Evolutionary conservation across 2,113 vertebrate species (phyloP).

Genomic region (Gavia stellata): DNA sequence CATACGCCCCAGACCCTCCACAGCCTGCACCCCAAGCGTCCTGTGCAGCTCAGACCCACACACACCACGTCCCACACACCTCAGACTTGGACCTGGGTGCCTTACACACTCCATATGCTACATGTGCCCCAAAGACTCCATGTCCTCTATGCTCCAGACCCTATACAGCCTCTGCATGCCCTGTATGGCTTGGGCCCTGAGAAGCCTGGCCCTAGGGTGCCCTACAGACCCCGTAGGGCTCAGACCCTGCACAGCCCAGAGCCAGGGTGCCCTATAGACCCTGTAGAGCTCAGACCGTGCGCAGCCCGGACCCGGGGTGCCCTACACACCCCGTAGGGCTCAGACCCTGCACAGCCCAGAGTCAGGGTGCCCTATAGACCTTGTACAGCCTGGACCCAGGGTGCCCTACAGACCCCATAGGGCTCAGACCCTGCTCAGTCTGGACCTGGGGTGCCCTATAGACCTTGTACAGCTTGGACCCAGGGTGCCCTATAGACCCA

Average conservation of each 20-base stretch:
- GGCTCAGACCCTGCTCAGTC: rapidly evolving
- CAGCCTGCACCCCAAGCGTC: neutral
- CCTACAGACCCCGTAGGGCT: neutral
- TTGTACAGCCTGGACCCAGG: rapidly evolving
- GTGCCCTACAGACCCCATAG: neutral
- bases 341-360: rapidly evolving
- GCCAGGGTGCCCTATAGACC: too few species aligned
- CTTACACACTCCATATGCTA: neutral
- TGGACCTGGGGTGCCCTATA: neutral
- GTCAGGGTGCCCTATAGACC: neutral
- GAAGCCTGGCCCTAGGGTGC: too few species aligned
- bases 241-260: neutral
- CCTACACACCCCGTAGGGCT: neutral
- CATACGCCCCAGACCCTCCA: too few species aligned
- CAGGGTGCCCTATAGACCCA: too few species aligned
- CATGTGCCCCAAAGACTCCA: neutral
- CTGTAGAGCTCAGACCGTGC: too few species aligned
- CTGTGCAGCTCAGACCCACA: neutral
- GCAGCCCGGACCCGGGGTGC: too few species aligned
- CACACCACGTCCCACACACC: too few species aligned
- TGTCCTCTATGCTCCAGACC: neutral
- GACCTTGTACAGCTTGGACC: neutral
- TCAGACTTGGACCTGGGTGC: neutral
- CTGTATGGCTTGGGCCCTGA: neutral
- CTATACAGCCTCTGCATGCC: neutral